Conservation (phyloP, 2,797 vertebrate genomes). For the Emydoidea blandingii region DNA sequence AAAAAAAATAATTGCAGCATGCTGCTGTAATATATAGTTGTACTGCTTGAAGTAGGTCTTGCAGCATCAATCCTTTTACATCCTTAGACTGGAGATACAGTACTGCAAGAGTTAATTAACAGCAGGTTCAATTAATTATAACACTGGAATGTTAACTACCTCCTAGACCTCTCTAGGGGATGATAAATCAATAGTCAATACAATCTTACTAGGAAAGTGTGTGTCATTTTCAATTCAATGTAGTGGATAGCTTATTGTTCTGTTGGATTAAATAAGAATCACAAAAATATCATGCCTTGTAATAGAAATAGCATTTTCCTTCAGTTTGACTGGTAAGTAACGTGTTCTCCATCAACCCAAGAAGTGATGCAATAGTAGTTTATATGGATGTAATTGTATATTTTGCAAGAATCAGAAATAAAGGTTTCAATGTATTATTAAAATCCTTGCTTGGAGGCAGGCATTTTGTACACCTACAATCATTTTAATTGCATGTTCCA, state of each 20-base stretch:
- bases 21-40: neutral
- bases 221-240: slow-evolving; percentile 56
- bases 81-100: neutral
- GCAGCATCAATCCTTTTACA: neutral
- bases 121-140: slow-evolving; percentile 41
- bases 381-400: slow-evolving; percentile 87
- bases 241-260: slow-evolving; percentile 53
- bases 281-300: slow-evolving; percentile 59
- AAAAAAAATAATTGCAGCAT: neutral
- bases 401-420: slow-evolving; percentile 90
- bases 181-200: slow-evolving; percentile 72
- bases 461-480: slow-evolving; percentile 87
- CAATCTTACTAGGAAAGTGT: slow-evolving; percentile 23
- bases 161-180: slow-evolving; percentile 53
- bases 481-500: slow-evolving; percentile 90
- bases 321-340: slow-evolving; percentile 63
- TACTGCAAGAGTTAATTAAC: slow-evolving; percentile 53
- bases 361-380: slow-evolving; percentile 80
- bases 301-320: slow-evolving; percentile 69
- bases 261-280: slow-evolving; percentile 77
- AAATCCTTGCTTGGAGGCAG: slow-evolving; percentile 84
- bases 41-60: neutral
- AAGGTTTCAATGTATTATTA: slow-evolving; percentile 92
- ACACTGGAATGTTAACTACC: slow-evolving; percentile 57
- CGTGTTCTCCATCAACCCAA: slow-evolving; percentile 65